Conservation (phyloP, 2,113 vertebrate species). For the Azemiops feae region DNA sequence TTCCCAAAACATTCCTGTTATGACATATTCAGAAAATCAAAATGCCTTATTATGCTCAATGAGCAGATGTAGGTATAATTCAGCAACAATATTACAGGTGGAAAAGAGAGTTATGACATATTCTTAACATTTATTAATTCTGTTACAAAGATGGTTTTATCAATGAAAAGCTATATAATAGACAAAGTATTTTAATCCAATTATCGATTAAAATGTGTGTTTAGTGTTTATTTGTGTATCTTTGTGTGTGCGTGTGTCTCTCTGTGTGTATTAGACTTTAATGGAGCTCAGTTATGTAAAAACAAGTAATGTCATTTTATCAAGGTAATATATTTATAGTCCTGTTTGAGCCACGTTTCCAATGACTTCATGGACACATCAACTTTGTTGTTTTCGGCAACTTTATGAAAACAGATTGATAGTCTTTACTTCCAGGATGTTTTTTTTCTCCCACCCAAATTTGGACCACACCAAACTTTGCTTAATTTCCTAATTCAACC, state of each 20-base stretch:
- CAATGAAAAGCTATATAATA: slow-evolving; percentile 56
- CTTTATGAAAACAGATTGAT: not conserved
- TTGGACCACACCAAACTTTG: not conserved
- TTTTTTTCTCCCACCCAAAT: not conserved
- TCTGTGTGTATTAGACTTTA: not conserved
- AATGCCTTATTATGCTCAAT: not conserved
- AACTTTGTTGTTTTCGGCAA: not conserved
- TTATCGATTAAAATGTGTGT: slow-evolving; percentile 53
- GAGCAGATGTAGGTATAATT: not conserved
- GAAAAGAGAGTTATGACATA: not conserved
- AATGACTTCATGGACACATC: not conserved
- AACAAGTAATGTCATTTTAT: not conserved
- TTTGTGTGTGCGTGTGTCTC: not conserved
- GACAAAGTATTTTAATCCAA: slow-evolving; percentile 58
- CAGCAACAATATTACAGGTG: not conserved
- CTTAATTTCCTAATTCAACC: not conserved
- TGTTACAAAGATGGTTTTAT: slow-evolving; percentile 52
- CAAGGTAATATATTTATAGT: not conserved
- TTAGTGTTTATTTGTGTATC: not conserved
- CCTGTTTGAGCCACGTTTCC: not conserved
- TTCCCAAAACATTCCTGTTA: slow-evolving; percentile 37
- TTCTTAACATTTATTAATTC: slow-evolving; percentile 41
- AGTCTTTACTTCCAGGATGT: not conserved
- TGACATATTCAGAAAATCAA: not conserved
- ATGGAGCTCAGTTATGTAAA: not conserved